Evolutionary conservation across 2,888 invertebrate genomes (phyloP).

Genomic region (Strigamia crassipes): DNA sequence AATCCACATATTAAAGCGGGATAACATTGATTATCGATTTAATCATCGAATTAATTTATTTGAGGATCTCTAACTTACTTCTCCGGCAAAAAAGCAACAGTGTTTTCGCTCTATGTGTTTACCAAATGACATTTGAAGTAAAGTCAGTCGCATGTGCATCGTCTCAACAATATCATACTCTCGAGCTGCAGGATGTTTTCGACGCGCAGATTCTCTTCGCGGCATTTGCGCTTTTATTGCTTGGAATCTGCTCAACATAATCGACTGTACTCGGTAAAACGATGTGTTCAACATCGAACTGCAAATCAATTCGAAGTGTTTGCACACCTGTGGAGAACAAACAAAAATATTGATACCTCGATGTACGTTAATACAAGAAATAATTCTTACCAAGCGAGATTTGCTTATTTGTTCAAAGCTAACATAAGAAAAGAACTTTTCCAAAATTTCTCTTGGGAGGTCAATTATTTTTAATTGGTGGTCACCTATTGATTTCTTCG

Average conservation of each 20-base stretch:
- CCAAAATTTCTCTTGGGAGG: conserved; percentile 78
- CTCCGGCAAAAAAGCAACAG: conserved; percentile 93
- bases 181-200: conserved; percentile 86
- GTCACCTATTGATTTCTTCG: background rate
- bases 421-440: conserved; percentile 75
- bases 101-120: conserved; percentile 92
- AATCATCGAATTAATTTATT: background rate
- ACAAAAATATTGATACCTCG: background rate
- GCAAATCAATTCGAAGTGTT: conserved; percentile 78
- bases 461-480: conserved; percentile 61
- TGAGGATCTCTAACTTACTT: conserved; percentile 65
- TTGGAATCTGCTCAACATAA: conserved; percentile 82
- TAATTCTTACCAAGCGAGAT: conserved; percentile 75
- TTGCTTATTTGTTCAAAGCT: conserved; percentile 78
- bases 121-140: conserved; percentile 91
- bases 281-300: conserved; percentile 80
- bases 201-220: conserved; percentile 83
- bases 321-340: conserved; percentile 70
- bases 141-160: conserved; percentile 85
- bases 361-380: conserved; percentile 12
- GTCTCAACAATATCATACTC: conserved; percentile 93
- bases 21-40: too few species aligned
- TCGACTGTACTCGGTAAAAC: conserved; percentile 81
- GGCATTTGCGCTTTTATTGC: conserved; percentile 90
- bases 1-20: too few species aligned